Evolutionary conservation across 2,888 invertebrate species (phyloP), one percentile per base, ranked within the genome.

Genomic region (Coelinius sp.): DNA sequence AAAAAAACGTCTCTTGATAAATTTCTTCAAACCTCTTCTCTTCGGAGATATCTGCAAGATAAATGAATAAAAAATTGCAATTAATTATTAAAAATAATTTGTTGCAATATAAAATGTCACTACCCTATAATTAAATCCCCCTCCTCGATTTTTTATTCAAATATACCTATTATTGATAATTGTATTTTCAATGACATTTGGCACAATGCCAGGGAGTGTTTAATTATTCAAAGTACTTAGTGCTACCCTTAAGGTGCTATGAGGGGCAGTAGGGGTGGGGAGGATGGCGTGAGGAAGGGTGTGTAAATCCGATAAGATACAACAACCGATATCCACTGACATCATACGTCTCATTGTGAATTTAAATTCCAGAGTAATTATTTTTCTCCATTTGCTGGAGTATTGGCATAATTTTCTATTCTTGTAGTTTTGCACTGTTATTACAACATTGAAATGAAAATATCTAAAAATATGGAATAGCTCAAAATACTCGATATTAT

Each of bases 191-290:
- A 52, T 8, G 7, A 10, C 27, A 12, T 56, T 56, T 56, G 56
- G 56, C 27, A 27, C 6, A 7, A 4, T 14, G 64, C 46, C 64
- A 64, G 20, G 44, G 44, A 62, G 65, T 70, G 70, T 73, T 74
- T 71, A 77, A 75, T 77, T 77, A 77, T 75, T 74, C 74, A 72
- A 75, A 77, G 73, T 74, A 74, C 71, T 64, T 12, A 31, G 25
- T 24, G n/a, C 53, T 44, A 20, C 53, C 38, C 44, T 64, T 53
- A 8, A 46, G 27, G 25, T 46, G 20, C 38, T n/a, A n/a, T n/a
- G n/a, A n/a, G n/a, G n/a, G n/a, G n/a, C n/a, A 27, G 12, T 41
- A 10, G 17, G 27, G 66, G 38, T 27, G 35, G 31, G 46, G 24
- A 10, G 25, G 14, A 17, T 12, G 22, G n/a, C 6, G 56, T 6